A percentile compares a stretch with the other conserved stretches of the same genome.
These are phyloP conservation scores for Apus apus DNA, from an alignment of 2,113 vertebrate species.

Conservation along the genomic window DNA sequence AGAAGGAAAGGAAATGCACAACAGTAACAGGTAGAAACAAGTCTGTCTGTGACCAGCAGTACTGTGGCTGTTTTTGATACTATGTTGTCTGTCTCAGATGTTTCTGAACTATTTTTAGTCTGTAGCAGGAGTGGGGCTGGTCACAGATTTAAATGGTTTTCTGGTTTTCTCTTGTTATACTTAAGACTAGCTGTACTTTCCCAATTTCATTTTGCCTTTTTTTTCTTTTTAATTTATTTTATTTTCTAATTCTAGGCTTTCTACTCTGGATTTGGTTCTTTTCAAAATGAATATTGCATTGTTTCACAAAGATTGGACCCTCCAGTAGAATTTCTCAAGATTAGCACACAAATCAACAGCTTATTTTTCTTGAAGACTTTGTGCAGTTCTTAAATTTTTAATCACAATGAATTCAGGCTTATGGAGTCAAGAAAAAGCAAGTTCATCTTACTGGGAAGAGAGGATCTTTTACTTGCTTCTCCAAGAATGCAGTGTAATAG, in stretches of 20 bases:
- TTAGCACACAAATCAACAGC: not conserved
- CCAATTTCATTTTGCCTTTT: not conserved
- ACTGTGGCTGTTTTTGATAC: not conserved
- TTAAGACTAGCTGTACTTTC: not conserved
- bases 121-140: not conserved
- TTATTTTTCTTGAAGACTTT: conserved; percentile 42
- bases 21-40: not conserved
- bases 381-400: conserved; percentile 11
- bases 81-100: not conserved
- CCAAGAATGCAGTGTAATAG: conserved; percentile 89
- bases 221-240: not conserved
- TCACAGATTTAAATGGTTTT: not conserved
- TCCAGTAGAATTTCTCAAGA: conserved; percentile 39
- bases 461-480: conserved; percentile 93
- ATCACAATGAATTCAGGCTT: conserved; percentile 92
- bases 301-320: conserved; percentile 36
- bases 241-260: conserved; percentile 51
- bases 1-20: not conserved
- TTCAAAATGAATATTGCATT: conserved; percentile 56
- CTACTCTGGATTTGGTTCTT: conserved; percentile 48
- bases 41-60: not conserved
- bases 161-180: not conserved
- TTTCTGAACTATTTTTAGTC: not conserved
- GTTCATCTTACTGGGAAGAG: conserved; percentile 91
- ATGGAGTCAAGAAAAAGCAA: conserved; percentile 96